Evolutionary conservation across 2,888 invertebrate genomes (phyloP).

Genomic region (Zaprionus lineosus): DNA sequence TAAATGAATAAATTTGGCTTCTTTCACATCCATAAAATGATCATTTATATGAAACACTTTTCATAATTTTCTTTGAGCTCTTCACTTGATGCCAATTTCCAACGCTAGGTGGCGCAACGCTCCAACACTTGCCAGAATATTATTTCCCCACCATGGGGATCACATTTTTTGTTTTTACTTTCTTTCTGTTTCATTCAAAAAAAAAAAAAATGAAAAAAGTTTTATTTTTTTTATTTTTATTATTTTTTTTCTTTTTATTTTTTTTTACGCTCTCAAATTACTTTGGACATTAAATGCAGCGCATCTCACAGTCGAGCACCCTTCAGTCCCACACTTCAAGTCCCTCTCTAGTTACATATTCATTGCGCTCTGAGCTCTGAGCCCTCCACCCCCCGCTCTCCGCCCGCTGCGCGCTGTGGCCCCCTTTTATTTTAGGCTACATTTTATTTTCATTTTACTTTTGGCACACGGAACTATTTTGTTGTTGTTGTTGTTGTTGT

Average conservation of each 20-base stretch:
- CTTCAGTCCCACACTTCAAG: neutral
- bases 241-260: neutral
- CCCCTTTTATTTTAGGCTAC: constrained; percentile 52
- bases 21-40: neutral
- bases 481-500: constrained; percentile 43
- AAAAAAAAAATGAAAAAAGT: too few relatives aligned
- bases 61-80: neutral
- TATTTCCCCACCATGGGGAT: neutral
- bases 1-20: neutral
- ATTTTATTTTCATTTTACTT: constrained; percentile 74
- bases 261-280: constrained; percentile 28
- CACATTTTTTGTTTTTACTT: too few relatives aligned
- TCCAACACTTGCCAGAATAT: constrained; percentile 43
- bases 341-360: constrained; percentile 60
- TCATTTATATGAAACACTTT: neutral
- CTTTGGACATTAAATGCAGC: constrained; percentile 43
- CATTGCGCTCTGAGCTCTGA: constrained; percentile 49
- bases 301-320: constrained; percentile 42
- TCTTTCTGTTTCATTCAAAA: too few relatives aligned
- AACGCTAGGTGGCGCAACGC: constrained; percentile 36
- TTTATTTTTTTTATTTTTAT: too few relatives aligned
- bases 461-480: constrained; percentile 66
- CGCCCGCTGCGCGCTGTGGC: too few relatives aligned
- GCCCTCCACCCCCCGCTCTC: neutral
- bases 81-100: constrained; percentile 18